phyloP scores from a whole-genome alignment of 2,888 invertebrate genomes.

The Deilephila porcellus region DNA sequence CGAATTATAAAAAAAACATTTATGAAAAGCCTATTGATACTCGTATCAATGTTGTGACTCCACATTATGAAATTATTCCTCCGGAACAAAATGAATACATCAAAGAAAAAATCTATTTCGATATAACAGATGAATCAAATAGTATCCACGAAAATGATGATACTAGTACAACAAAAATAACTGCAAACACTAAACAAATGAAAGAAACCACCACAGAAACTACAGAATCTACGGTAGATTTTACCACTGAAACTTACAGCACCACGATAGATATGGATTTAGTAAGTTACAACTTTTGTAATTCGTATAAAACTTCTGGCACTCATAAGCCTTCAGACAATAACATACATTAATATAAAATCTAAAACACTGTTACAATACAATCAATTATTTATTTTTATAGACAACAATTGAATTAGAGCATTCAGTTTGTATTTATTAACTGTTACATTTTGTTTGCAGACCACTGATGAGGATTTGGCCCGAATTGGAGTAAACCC shows the following conservation, averaged over 20 bases:
- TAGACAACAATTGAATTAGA: no score
- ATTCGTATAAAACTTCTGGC: background rate
- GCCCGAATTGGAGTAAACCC: constrained; percentile 40
- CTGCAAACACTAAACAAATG: constrained; percentile 4
- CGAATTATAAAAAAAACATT: background rate
- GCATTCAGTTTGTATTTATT: no score
- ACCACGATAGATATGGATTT: constrained; percentile 34
- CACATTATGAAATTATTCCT: background rate
- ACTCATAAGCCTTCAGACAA: background rate
- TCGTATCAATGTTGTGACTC: background rate
- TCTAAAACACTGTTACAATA: background rate
- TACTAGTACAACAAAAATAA: background rate
- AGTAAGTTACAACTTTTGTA: constrained; percentile 33
- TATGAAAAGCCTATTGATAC: background rate
- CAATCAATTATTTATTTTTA: no score
- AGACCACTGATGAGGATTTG: constrained; percentile 45
- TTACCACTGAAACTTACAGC: constrained; percentile 36
- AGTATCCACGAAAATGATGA: background rate
- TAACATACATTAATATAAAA: background rate
- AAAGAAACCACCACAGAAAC: background rate
- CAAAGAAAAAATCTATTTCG: background rate
- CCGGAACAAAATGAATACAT: background rate
- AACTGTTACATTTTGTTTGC: constrained; percentile 39
- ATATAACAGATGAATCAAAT: background rate
- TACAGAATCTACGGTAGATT: constrained; percentile 29